phyloP scores from a whole-genome alignment of 1,140 invertebrate species.

The Drosophila sucinea region DNA sequence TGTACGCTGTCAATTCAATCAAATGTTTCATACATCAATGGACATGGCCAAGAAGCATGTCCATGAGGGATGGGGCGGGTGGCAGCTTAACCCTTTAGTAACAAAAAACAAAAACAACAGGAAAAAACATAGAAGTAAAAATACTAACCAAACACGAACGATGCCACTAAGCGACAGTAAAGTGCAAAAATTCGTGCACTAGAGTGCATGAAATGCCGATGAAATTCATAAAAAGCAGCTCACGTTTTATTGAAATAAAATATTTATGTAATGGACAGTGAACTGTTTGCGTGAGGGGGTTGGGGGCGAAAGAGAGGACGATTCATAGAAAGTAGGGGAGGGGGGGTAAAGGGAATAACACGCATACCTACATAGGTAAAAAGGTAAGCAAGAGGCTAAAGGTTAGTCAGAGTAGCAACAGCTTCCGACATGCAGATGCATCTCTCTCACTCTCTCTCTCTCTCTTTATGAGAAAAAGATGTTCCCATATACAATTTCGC shows the following conservation, averaged over 20 bases:
- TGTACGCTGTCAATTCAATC: slow-evolving; percentile 76
- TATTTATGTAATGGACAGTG: slow-evolving; percentile 82
- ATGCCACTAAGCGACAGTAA: slow-evolving; percentile 80
- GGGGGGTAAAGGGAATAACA: background rate
- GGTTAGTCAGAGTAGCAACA: slow-evolving; percentile 8
- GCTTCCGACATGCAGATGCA: slow-evolving; percentile 1
- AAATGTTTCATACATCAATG: slow-evolving; percentile 81
- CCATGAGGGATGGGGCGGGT: slow-evolving; percentile 19
- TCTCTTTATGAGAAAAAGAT: background rate
- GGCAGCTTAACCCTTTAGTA: slow-evolving; percentile 60
- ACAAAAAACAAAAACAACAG: slow-evolving; percentile 21
- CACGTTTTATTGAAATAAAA: slow-evolving; percentile 83
- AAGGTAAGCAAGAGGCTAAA: background rate
- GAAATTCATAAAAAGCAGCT: slow-evolving; percentile 82
- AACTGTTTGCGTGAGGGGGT: slow-evolving; percentile 62
- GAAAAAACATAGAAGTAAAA: slow-evolving; percentile 24
- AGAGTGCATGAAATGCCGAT: slow-evolving; percentile 77
- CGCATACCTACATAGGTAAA: background rate
- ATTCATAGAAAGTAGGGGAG: background rate
- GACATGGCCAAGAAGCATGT: slow-evolving; percentile 43
- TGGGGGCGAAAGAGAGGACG: background rate
- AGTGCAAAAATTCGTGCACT: slow-evolving; percentile 72
- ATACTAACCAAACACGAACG: slow-evolving; percentile 75
- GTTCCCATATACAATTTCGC: background rate
- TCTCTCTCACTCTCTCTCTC: background rate